Percentiles rank a stretch among this genome's conserved stretches.
phyloP scores from a whole-genome alignment of 2,113 vertebrate species.

The Marmota flaviventris region DNA sequence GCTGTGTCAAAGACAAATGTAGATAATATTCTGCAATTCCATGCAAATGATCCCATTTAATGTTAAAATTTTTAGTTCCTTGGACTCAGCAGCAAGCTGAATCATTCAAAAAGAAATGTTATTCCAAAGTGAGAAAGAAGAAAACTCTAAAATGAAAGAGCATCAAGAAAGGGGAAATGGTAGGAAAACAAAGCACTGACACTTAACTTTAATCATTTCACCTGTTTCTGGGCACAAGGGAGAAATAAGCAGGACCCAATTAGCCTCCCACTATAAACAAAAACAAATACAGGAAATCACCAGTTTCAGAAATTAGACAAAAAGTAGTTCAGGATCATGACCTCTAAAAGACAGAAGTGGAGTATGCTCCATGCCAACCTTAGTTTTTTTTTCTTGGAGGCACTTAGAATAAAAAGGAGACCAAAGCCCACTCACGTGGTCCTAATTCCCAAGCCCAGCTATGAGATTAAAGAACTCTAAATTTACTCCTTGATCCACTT shows the following conservation, averaged over 20 bases:
- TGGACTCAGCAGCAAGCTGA: not conserved
- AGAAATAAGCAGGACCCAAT: not conserved
- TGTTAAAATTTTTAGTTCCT: not conserved
- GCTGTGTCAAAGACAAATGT: not conserved
- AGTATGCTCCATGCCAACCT: not conserved
- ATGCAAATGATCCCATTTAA: constrained; percentile 29
- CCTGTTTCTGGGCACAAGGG: accelerated
- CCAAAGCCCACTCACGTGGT: not conserved
- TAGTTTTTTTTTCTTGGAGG: not conserved
- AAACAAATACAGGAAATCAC: not conserved
- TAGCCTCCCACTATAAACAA: not conserved
- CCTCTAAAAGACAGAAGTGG: not conserved
- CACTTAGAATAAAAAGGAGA: not conserved
- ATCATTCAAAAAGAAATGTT: not conserved
- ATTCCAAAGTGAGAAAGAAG: not conserved
- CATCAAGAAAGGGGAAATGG: not conserved
- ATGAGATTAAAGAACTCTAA: not conserved
- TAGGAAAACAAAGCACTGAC: not conserved
- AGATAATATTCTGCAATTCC: not conserved
- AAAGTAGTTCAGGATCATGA: not conserved
- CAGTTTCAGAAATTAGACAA: not conserved
- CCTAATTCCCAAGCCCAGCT: not conserved
- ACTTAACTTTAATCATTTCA: not conserved
- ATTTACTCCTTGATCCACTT: too few relatives aligned
- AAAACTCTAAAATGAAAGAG: not conserved